A percentile compares a stretch with the other conserved stretches of the same genome.
These are phyloP conservation scores for Brotula barbata DNA, from an alignment of 2,797 vertebrate genomes.

Conservation along the genomic window DNA sequence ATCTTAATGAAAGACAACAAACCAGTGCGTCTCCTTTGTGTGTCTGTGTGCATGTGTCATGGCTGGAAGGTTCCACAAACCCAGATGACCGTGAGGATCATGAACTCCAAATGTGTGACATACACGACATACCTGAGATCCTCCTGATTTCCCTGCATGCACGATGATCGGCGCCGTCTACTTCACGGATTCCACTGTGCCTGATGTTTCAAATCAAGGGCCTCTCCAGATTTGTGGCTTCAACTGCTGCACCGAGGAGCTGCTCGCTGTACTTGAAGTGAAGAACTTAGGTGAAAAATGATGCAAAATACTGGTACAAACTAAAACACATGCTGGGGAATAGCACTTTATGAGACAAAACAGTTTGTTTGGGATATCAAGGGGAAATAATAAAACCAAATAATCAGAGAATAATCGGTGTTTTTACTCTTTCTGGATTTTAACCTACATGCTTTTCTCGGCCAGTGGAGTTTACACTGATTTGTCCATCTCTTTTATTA, in stretches of 20 bases:
- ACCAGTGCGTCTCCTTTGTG: neutral
- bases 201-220: constrained; percentile 25
- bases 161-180: neutral
- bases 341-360: neutral
- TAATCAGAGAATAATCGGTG: neutral
- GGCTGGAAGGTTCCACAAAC: constrained; percentile 15
- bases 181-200: constrained; percentile 12
- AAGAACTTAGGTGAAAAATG: constrained; percentile 10
- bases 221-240: constrained; percentile 7
- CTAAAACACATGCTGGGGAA: neutral
- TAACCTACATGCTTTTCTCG: constrained; percentile 1
- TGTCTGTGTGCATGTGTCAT: constrained; percentile 33
- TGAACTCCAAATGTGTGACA: constrained; percentile 10
- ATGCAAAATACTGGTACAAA: neutral
- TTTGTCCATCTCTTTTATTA: no score
- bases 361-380: neutral
- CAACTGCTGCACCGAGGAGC: neutral
- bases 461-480: no score
- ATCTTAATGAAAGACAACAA: neutral
- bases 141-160: neutral
- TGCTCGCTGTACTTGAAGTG: constrained; percentile 1
- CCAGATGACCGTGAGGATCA: constrained; percentile 34
- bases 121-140: constrained; percentile 9
- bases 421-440: constrained; percentile 6
- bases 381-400: constrained; percentile 19